Evolutionary conservation across 2,888 invertebrate species (phyloP).

Genomic region (Amblyjoppa proteus): DNA sequence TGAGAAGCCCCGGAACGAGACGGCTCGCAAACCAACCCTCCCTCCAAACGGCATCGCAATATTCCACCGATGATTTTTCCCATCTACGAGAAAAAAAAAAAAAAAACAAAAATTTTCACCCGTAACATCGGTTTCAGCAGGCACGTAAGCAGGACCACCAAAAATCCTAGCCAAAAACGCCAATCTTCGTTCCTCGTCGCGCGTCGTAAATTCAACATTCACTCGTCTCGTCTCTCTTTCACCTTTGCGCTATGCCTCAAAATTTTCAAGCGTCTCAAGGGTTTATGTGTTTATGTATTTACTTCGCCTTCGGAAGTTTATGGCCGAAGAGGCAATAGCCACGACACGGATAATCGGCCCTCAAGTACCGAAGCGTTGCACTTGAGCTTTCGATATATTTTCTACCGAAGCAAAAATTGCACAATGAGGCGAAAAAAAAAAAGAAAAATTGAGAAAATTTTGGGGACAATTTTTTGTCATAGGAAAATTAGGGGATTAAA

Average conservation of each 20-base stretch:
- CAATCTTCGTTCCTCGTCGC: slow-evolving; percentile 19
- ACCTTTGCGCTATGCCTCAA: background rate
- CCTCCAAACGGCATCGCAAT: slow-evolving; percentile 12
- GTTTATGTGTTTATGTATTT: slow-evolving; percentile 65
- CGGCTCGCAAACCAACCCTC: background rate
- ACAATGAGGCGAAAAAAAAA: background rate
- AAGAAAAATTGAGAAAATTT: background rate
- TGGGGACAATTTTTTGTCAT: no score
- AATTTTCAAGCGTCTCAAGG: slow-evolving; percentile 25
- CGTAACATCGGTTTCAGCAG: slow-evolving; percentile 18
- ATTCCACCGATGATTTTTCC: slow-evolving; percentile 41
- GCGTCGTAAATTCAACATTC: slow-evolving; percentile 55
- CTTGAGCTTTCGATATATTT: background rate
- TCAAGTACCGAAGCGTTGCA: background rate
- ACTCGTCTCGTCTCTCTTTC: slow-evolving; percentile 10
- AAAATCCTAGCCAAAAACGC: background rate
- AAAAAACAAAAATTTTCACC: slow-evolving; percentile 19
- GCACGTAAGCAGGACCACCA: background rate
- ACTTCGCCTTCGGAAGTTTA: slow-evolving; percentile 19
- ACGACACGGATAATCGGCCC: slow-evolving; percentile 43
- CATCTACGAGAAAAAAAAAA: background rate
- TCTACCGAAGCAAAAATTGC: background rate
- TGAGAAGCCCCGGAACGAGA: background rate
- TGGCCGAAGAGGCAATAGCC: background rate
- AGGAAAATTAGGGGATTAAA: no score